Conservation (phyloP, 1,140 invertebrate species). For the Hirudo medicinalis region DNA sequence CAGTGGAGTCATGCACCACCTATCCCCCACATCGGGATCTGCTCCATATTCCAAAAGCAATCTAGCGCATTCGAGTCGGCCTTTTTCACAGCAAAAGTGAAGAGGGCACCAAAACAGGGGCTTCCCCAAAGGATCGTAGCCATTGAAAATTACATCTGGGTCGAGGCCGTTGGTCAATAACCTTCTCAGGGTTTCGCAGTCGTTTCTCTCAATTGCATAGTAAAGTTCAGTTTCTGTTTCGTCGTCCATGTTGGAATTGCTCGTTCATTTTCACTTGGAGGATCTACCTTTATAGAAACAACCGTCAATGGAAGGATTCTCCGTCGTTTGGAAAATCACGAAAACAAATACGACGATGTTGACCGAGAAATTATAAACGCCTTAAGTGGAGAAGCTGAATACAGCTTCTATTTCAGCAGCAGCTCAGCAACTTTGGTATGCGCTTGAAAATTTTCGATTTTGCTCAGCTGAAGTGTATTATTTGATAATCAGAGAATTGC, state of each 20-base stretch:
- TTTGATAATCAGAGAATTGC: too few relatives aligned
- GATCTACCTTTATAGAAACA: too few relatives aligned
- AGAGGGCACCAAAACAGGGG: slow-evolving; percentile 15
- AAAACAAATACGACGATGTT: too few relatives aligned
- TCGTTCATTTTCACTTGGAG: too few relatives aligned
- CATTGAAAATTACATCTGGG: slow-evolving; percentile 15
- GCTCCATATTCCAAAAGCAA: slow-evolving; percentile 10
- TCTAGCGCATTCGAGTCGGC: slow-evolving; percentile 8
- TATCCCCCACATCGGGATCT: slow-evolving; percentile 13
- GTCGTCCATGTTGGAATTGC: slow-evolving; percentile 7
- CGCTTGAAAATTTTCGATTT: too few relatives aligned
- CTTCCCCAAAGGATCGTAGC: slow-evolving; percentile 17
- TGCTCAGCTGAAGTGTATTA: too few relatives aligned
- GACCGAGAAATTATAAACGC: too few relatives aligned
- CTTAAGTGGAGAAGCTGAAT: too few relatives aligned
- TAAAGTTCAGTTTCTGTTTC: slow-evolving; percentile 13
- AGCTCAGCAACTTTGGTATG: too few relatives aligned
- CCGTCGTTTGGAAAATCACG: too few relatives aligned
- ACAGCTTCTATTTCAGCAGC: too few relatives aligned
- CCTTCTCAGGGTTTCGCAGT: slow-evolving; percentile 1
- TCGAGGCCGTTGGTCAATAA: slow-evolving; percentile 11
- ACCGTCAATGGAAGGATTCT: too few relatives aligned
- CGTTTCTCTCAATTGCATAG: slow-evolving; percentile 11
- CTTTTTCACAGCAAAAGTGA: slow-evolving; percentile 17
- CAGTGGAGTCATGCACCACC: slow-evolving; percentile 19